Evolutionary conservation across 2,888 invertebrate genomes (phyloP).

Genomic region (Chalcis sispes): DNA sequence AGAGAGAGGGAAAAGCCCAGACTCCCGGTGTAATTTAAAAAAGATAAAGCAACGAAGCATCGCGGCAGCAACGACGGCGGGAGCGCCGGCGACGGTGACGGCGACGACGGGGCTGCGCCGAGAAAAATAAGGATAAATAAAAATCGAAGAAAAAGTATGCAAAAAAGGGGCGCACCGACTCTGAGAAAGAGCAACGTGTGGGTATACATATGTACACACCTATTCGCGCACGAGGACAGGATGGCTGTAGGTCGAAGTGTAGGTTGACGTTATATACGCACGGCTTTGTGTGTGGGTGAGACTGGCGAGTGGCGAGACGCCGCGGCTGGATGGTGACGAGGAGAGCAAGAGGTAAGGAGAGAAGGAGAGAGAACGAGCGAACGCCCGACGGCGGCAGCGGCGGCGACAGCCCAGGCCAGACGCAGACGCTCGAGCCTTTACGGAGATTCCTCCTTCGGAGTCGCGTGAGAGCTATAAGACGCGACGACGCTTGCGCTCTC

Average conservation of each 20-base stretch:
- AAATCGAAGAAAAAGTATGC: not conserved
- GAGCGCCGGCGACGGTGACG: too few relatives aligned
- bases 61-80: too few relatives aligned
- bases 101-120: too few relatives aligned
- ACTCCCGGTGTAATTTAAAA: too few relatives aligned
- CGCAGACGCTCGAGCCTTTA: not conserved
- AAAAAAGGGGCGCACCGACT: not conserved
- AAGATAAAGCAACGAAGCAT: too few relatives aligned
- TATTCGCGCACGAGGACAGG: too few relatives aligned
- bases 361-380: conserved; percentile 14
- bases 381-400: not conserved
- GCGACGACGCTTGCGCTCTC: not conserved
- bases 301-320: conserved; percentile 50
- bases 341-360: not conserved
- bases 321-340: conserved; percentile 32
- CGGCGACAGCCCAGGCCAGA: conserved; percentile 1
- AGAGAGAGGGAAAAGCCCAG: not conserved
- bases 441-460: conserved; percentile 29
- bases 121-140: conserved; percentile 1
- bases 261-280: not conserved
- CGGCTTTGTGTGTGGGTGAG: conserved; percentile 31
- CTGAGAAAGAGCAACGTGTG: not conserved
- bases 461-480: too few relatives aligned
- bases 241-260: too few relatives aligned
- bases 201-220: not conserved